These are phyloP conservation scores for Morone chrysops DNA, from an alignment of 2,113 vertebrate species.

Conservation along the genomic window DNA sequence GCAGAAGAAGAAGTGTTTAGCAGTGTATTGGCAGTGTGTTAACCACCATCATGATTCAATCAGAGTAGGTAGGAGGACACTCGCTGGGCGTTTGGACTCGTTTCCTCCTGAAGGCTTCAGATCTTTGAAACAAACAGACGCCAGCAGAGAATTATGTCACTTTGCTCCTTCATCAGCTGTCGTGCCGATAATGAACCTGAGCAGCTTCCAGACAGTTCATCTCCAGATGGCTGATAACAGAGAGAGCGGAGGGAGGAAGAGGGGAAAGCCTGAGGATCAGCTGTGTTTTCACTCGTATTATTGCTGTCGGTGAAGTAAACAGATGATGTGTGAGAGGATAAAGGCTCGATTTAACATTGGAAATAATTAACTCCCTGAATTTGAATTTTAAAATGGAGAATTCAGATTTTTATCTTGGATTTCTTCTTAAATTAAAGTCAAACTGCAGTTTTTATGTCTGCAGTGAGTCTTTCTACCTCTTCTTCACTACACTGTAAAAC, in stretches of 20 bases:
- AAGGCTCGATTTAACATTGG: too few relatives aligned
- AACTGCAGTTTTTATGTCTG: too few relatives aligned
- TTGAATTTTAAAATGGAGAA: too few relatives aligned
- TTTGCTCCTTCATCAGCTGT: conserved; percentile 38
- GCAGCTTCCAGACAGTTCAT: background rate
- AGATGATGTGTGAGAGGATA: background rate
- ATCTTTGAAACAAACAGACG: background rate
- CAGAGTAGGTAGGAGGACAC: background rate
- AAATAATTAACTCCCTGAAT: too few relatives aligned
- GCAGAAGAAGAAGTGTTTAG: background rate
- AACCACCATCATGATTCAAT: background rate
- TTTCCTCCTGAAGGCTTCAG: background rate
- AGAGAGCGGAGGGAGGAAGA: background rate
- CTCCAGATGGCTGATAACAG: conserved; percentile 41
- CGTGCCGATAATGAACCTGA: conserved; percentile 11
- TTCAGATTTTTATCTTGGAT: too few relatives aligned
- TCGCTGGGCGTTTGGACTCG: background rate
- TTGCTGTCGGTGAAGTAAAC: background rate
- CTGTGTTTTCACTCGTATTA: conserved; percentile 8
- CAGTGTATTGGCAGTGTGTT: background rate
- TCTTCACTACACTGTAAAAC: too few relatives aligned
- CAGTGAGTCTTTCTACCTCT: too few relatives aligned
- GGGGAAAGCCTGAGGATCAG: background rate
- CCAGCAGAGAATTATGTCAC: conserved; percentile 8
- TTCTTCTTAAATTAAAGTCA: too few relatives aligned